Evolutionary conservation across 2,888 invertebrate species (phyloP).

Genomic region (Leptura quadrifasciata): DNA sequence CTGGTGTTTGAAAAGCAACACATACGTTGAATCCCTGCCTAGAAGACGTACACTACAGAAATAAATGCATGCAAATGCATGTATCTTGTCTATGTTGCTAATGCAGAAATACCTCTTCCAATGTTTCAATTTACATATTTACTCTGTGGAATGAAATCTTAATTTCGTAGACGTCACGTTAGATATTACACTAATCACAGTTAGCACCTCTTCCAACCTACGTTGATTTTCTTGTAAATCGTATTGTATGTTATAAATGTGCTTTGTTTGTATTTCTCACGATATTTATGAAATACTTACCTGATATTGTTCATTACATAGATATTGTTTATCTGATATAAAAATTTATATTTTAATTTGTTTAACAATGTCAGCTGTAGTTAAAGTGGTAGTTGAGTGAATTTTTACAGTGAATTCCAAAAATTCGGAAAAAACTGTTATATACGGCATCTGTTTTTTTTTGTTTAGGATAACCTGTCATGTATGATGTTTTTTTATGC

Average conservation of each 20-base stretch:
- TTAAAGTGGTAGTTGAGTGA: too few relatives aligned
- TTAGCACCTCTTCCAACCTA: not conserved
- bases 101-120: not conserved
- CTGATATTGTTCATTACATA: too few relatives aligned
- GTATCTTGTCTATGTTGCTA: not conserved
- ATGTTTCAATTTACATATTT: constrained; percentile 1
- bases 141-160: not conserved
- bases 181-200: not conserved
- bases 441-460: too few relatives aligned
- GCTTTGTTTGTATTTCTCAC: too few relatives aligned
- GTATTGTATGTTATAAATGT: not conserved
- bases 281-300: too few relatives aligned
- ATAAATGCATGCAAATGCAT: not conserved
- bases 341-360: too few relatives aligned
- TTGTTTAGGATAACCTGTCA: too few relatives aligned
- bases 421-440: too few relatives aligned
- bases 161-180: not conserved
- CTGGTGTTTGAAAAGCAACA: not conserved
- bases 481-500: too few relatives aligned
- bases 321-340: too few relatives aligned
- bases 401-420: too few relatives aligned
- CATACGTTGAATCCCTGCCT: not conserved
- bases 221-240: not conserved
- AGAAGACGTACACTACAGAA: not conserved
- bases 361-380: too few relatives aligned